Conservation (phyloP, 2,888 invertebrate genomes). For the Cerceris ruficornis region DNA sequence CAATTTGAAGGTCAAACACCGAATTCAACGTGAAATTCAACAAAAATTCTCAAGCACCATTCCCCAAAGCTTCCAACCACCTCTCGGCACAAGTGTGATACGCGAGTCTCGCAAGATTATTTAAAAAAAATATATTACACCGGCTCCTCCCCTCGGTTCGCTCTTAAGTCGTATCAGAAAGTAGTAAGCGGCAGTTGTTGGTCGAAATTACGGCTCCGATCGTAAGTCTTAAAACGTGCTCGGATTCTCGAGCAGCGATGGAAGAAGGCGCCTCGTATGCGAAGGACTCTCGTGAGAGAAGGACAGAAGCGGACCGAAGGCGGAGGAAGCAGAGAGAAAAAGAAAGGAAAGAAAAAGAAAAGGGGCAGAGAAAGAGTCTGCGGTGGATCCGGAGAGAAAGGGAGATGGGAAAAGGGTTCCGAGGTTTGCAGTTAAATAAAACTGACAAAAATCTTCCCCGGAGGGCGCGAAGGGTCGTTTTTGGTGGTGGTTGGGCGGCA, state of each 20-base stretch:
- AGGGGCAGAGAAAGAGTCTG: background rate
- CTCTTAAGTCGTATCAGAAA: conserved; percentile 61
- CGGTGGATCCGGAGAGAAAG: background rate
- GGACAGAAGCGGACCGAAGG: conserved; percentile 32
- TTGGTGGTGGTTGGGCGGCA: conserved; percentile 27
- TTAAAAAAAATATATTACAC: conserved; percentile 36
- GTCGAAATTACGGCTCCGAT: conserved; percentile 62
- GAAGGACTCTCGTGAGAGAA: background rate
- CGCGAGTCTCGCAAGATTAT: background rate
- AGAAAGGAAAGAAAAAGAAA: background rate
- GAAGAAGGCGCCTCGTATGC: conserved; percentile 19
- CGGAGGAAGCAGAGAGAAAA: background rate
- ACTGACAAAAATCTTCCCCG: conserved; percentile 64
- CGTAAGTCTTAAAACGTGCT: conserved; percentile 71
- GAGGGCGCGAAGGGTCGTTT: conserved; percentile 58
- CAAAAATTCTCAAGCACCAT: too few species aligned
- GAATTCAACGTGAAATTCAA: too few species aligned
- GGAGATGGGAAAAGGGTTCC: conserved; percentile 56
- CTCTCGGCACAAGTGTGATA: background rate
- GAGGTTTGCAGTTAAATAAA: conserved; percentile 70
- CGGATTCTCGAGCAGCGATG: conserved; percentile 42
- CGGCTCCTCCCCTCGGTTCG: conserved; percentile 21
- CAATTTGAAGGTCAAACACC: too few species aligned
- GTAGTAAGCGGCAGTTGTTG: conserved; percentile 64
- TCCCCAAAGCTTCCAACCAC: background rate